phyloP scores from a whole-genome alignment of 2,888 invertebrate species.

The Caenorhabditis afra region DNA sequence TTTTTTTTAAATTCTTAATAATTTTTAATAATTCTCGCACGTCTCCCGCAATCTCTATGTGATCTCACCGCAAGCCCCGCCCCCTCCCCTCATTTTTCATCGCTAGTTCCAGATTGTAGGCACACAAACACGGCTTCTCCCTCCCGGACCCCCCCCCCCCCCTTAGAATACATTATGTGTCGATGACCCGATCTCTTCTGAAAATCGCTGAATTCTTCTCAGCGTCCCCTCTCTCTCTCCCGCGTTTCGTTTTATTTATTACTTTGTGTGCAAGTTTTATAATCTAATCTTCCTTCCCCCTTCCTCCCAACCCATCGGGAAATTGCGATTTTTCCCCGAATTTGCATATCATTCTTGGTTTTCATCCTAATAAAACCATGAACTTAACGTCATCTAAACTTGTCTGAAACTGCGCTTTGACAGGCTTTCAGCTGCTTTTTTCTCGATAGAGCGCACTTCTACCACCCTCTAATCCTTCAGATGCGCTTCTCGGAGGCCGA shows the following conservation, averaged over 20 bases:
- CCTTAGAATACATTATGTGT: constrained; percentile 14
- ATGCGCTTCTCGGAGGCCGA: constrained; percentile 39
- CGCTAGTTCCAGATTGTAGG: constrained; percentile 21
- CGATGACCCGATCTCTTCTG: constrained; percentile 16
- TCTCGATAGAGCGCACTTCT: neutral
- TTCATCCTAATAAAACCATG: too few species aligned
- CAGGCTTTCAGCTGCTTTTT: constrained; percentile 17
- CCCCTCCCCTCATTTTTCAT: neutral
- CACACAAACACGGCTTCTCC: neutral
- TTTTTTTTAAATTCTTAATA: constrained; percentile 21
- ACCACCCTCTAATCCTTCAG: neutral
- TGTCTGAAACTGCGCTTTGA: constrained; percentile 2
- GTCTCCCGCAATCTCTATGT: constrained; percentile 6
- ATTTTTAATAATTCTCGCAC: constrained; percentile 7
- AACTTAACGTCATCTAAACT: too few species aligned
- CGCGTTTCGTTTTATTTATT: neutral
- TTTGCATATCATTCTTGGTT: too few species aligned
- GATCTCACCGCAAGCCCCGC: constrained; percentile 5
- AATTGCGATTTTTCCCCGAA: too few species aligned
- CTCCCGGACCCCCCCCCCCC: neutral
- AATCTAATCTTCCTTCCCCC: neutral
- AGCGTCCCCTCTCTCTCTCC: neutral
- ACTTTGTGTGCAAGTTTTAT: neutral
- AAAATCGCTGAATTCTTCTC: too few species aligned
- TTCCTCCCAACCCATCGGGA: neutral